A percentile compares a stretch with the other conserved stretches of the same genome.
These are phyloP conservation scores for Drosophila greeni DNA, from an alignment of 2,888 invertebrate species.

Conservation along the genomic window DNA sequence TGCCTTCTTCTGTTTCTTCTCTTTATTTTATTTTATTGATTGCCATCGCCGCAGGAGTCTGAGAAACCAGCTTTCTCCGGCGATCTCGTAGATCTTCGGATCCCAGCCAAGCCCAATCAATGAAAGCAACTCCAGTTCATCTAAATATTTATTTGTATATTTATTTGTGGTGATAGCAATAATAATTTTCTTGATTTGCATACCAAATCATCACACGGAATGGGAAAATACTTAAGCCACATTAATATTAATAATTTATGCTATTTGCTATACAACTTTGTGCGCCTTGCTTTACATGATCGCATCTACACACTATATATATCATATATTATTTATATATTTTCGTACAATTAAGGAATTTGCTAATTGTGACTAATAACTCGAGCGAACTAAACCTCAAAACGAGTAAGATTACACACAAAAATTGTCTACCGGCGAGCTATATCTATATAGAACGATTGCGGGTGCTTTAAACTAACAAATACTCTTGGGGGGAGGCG, in stretches of 20 bases:
- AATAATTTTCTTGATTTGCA: slow-evolving; percentile 58
- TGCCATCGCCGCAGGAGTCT: slow-evolving; percentile 39
- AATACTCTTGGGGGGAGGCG: slow-evolving; percentile 32
- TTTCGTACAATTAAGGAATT: slow-evolving; percentile 53
- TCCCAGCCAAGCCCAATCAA: slow-evolving; percentile 42
- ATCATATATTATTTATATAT: slow-evolving; percentile 31
- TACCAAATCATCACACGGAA: slow-evolving; percentile 49
- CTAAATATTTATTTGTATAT: slow-evolving; percentile 64
- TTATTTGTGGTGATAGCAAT: slow-evolving; percentile 50
- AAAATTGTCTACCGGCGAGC: slow-evolving; percentile 42
- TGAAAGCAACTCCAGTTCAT: slow-evolving; percentile 52
- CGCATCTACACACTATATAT: slow-evolving; percentile 14
- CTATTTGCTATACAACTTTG: slow-evolving; percentile 66
- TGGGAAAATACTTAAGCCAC: slow-evolving; percentile 40
- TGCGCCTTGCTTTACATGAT: slow-evolving; percentile 42
- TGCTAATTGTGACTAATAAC: slow-evolving; percentile 76
- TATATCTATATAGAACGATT: slow-evolving; percentile 29
- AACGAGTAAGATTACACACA: slow-evolving; percentile 39
- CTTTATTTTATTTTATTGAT: slow-evolving; percentile 30
- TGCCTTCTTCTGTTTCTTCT: neutral
- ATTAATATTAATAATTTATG: slow-evolving; percentile 61
- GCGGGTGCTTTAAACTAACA: slow-evolving; percentile 36
- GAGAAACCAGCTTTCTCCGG: slow-evolving; percentile 37
- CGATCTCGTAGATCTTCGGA: slow-evolving; percentile 18
- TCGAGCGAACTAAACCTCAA: slow-evolving; percentile 31